Base-by-base conservation (phyloP, 2,888 invertebrate species). In the Cynaeus angustus region DNA sequence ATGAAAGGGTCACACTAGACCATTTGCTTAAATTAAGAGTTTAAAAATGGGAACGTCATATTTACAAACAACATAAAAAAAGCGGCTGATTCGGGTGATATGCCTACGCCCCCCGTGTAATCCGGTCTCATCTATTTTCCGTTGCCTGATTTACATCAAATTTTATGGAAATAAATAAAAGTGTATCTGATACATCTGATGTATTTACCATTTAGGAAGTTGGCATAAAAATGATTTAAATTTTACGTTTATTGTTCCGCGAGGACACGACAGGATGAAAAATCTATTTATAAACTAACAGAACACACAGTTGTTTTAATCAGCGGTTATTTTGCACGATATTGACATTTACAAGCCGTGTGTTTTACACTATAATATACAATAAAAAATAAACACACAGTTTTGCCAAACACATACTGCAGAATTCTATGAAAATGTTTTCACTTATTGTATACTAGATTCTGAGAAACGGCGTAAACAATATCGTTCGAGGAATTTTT, bases 141-240 rank as follows among this genome's bases (percentile, higher is more conserved):
- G 8, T 56, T 10, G 56, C n/a, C 30, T 26, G 56, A 56, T 43
- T 56, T 56, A 43, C 43, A 41, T 56, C 56, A 56, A 56, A 41
- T 56, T 56, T 56, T 56, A 43, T 41, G 56, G 56, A 56, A 56
- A 56, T 56, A 43, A 56, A 56, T 56, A 56, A 56, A 55, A 56
- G 38, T 56, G 16, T 56, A 56, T 56, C 56, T 26, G 56, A 37
- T 41, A 41, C 41, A 55, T 55, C 21, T 38, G 52, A 56, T 43
- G 43, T 56, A 56, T 56, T 43, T 56, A 56, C 43, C 56, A 56
- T 43, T 43, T 56, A 37, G 55, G 55, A 41, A 55, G 41, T 55
- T 55, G 38, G 28, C 55, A 16, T 55, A 41, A 55, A 55, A 55
- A 55, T 55, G 37, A 38, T 56, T 43, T 41, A 43, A 55, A 56